Conservation (phyloP, 2,888 invertebrate species). For the Ferdinandea cuprea region DNA sequence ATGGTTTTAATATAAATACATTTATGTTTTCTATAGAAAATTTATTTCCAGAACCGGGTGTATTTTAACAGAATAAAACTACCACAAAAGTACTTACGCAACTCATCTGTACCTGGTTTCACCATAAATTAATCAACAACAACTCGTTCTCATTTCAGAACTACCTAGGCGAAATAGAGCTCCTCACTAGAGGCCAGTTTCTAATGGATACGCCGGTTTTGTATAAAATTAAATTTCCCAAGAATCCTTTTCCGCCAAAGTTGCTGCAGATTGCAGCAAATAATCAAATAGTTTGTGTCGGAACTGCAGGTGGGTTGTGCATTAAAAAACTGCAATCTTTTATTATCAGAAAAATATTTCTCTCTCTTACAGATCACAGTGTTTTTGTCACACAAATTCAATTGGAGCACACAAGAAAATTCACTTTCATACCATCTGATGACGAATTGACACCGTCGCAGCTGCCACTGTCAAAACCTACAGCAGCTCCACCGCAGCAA, state of each 20-base stretch:
- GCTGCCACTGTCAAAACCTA: conserved; percentile 52
- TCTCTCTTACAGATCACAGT: conserved; percentile 77
- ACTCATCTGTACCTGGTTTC: background rate
- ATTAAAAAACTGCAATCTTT: conserved; percentile 10
- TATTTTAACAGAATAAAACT: background rate
- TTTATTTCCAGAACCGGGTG: too few relatives aligned
- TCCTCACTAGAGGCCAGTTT: conserved; percentile 83
- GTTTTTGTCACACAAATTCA: conserved; percentile 81
- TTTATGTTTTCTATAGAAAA: too few relatives aligned
- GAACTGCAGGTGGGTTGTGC: conserved; percentile 84
- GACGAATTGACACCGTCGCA: conserved; percentile 34
- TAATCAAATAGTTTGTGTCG: conserved; percentile 85
- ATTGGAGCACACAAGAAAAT: conserved; percentile 81
- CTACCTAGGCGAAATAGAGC: conserved; percentile 85
- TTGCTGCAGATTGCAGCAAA: conserved; percentile 85
- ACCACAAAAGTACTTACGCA: background rate
- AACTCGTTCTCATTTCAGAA: conserved; percentile 82
- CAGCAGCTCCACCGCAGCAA: conserved; percentile 15
- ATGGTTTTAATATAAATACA: too few relatives aligned
- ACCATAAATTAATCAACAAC: background rate
- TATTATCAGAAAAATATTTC: conserved; percentile 3
- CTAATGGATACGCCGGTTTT: conserved; percentile 81
- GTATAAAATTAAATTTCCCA: conserved; percentile 86
- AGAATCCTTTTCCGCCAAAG: conserved; percentile 84
- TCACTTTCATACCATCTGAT: conserved; percentile 78